phyloP scores from a whole-genome alignment of 2,888 invertebrate species.

The Tinea semifulvella region DNA sequence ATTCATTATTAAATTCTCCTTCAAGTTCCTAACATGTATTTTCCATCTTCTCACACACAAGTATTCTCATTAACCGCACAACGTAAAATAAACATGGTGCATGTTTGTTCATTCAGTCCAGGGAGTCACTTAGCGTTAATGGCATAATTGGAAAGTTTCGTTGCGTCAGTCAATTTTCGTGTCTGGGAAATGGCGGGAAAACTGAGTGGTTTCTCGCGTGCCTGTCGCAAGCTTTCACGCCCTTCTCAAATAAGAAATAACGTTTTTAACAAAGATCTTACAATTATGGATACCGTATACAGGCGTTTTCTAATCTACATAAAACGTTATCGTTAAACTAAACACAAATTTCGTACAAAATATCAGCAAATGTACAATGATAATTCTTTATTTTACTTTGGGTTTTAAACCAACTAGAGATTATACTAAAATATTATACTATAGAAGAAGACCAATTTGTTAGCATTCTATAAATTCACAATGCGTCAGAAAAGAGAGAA shows the following conservation, averaged over 20 bases:
- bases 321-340: no score
- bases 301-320: no score
- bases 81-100: background rate
- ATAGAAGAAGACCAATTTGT: no score
- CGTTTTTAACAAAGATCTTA: background rate
- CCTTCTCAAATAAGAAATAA: slow-evolving; percentile 18
- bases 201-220: slow-evolving; percentile 50
- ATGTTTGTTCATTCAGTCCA: slow-evolving; percentile 10
- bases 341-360: no score
- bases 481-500: no score
- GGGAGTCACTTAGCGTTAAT: slow-evolving; percentile 41
- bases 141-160: slow-evolving; percentile 59
- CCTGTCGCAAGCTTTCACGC: slow-evolving; percentile 31
- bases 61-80: slow-evolving; percentile 2
- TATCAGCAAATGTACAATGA: no score
- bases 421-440: no score
- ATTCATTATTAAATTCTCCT: no score
- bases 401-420: no score
- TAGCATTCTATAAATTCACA: no score
- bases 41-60: background rate
- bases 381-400: no score
- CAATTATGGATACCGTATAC: slow-evolving; percentile 6
- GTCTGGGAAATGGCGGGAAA: slow-evolving; percentile 34
- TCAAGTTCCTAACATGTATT: slow-evolving; percentile 3
- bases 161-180: slow-evolving; percentile 42